A percentile compares a stretch with the other conserved stretches of the same genome.
Evolutionary conservation across 2,888 invertebrate species (phyloP).

Genomic region (Plebejus melissa): DNA sequence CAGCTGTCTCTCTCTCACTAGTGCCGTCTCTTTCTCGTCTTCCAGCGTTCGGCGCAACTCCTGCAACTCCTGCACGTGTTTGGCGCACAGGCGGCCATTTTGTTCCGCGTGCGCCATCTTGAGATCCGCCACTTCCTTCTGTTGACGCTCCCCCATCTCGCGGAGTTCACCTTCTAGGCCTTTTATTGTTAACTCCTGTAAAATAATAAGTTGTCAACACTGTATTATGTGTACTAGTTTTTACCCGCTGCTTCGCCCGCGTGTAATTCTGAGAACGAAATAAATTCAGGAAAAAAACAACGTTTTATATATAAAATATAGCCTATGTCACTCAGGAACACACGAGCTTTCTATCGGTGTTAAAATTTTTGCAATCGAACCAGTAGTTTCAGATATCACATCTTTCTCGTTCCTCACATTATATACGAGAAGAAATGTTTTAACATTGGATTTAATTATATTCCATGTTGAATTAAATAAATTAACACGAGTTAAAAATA

Average conservation of each 20-base stretch:
- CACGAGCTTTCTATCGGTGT: no score
- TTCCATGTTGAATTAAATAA: background rate
- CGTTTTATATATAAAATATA: no score
- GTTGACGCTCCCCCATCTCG: conserved; percentile 86
- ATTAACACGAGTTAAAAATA: background rate
- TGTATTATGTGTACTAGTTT: no score
- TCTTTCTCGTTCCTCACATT: no score
- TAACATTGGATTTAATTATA: background rate
- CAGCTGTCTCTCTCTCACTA: conserved; percentile 66
- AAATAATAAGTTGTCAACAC: conserved; percentile 14
- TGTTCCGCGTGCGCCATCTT: conserved; percentile 68
- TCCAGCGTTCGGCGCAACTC: conserved; percentile 78
- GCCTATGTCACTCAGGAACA: no score
- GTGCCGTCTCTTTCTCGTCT: conserved; percentile 62
- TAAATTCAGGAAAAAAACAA: no score
- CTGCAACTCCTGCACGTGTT: conserved; percentile 65
- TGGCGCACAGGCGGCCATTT: conserved; percentile 58
- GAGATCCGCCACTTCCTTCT: conserved; percentile 79
- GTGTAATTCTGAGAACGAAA: no score
- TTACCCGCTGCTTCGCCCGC: no score
- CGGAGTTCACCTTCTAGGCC: conserved; percentile 91
- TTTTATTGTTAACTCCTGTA: conserved; percentile 88
- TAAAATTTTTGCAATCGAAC: no score
- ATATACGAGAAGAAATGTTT: no score
- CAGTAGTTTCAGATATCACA: no score